Percentiles rank a stretch among this genome's conserved stretches.
These are phyloP conservation scores for Heliconius ethilla DNA, from an alignment of 2,888 invertebrate species.

Conservation along the genomic window DNA sequence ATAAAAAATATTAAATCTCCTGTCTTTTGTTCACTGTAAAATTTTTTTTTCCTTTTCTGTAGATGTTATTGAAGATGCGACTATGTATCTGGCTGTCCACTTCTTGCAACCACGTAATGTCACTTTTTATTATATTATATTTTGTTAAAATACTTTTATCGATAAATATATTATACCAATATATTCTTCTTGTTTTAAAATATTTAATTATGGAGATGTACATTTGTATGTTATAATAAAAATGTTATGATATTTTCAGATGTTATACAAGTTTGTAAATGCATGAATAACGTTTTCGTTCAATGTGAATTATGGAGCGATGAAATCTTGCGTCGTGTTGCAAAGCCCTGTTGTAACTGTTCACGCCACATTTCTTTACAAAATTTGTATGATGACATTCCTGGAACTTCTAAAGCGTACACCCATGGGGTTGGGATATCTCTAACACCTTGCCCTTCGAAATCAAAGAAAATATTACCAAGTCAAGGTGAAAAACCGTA, in stretches of 20 bases:
- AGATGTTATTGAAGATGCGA: constrained; percentile 69
- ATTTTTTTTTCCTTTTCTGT: constrained; percentile 47
- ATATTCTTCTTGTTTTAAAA: too few relatives aligned
- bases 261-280: constrained; percentile 69
- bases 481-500: constrained; percentile 40
- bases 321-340: constrained; percentile 66
- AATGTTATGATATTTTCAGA: constrained; percentile 50
- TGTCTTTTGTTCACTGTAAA: not conserved
- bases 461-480: constrained; percentile 32
- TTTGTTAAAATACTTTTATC: not conserved
- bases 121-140: constrained; percentile 1
- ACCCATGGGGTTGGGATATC: constrained; percentile 59
- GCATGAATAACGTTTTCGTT: constrained; percentile 72
- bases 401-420: constrained; percentile 50
- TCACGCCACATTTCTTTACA: constrained; percentile 63
- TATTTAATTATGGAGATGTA: not conserved
- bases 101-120: constrained; percentile 66
- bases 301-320: constrained; percentile 76
- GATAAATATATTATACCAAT: not conserved
- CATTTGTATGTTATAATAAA: not conserved
- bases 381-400: constrained; percentile 55
- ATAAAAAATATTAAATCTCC: not conserved
- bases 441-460: constrained; percentile 57
- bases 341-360: constrained; percentile 67
- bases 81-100: constrained; percentile 65